Base-by-base conservation (phyloP, 53 echinoderm and acorn worm genomes). In the Paracentrotus lividus region DNA sequence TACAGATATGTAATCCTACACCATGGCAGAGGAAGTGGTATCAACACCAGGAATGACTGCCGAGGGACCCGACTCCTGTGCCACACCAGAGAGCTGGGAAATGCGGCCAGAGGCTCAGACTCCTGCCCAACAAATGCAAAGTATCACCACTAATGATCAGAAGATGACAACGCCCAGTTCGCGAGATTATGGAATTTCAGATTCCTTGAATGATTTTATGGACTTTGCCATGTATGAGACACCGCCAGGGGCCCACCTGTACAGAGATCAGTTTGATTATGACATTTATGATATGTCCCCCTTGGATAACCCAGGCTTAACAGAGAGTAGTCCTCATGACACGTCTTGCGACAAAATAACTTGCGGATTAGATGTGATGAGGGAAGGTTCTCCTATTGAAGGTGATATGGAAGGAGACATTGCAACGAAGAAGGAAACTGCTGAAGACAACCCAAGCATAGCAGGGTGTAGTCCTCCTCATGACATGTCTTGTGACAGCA, bases 171-270 rank as follows among this genome's bases (percentile, higher is more conserved):
- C 55, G 5, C 27, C 89, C 16, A 27, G 16, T 14, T 49, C 32
- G 14, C 27, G 27, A 21, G 31, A 26, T 33, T 49, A 49, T 72
- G 90, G 90, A 26, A 1, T 47, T 40, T 69, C 49, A 6, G 7
- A 72, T 45, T 90, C 90, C 36, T 72, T 90, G 49, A 72, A 34
- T 52, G 52, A 31, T 5, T 90, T 68, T 51, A 49, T 68, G 68
- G 72, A 61, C 43, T 92, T 31, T 92, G 92, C 24, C 38, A 78
- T 77, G 77, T 92, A 92, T 54, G 92, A 92, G 42, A 92, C 92
- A 55, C 92, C 92, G 8, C 92, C 92, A 0, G 92, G 92, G 31
- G 92, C 92, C 45, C n/a, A 49, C 13, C 58, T 92, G n/a, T 92
- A 57, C 78, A 77, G 92, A 53, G 81, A 92, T 32, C 92, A 92